Base-by-base conservation (phyloP, 2,888 invertebrate genomes). In the Heliconius erato region DNA sequence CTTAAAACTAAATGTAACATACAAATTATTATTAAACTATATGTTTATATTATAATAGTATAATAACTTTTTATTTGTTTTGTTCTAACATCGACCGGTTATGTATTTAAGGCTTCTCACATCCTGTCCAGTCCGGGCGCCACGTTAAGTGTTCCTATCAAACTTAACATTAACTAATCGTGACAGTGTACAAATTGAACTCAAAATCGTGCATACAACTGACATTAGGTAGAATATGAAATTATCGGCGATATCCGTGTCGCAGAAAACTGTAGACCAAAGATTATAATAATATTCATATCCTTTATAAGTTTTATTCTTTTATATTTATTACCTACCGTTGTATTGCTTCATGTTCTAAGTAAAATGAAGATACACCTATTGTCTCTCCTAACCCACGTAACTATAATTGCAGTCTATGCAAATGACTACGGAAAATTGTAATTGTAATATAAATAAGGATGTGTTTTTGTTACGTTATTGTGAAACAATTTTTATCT, bases 401-500 rank as follows among this genome's bases (percentile, higher is more conserved):
- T 67, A 81, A 65, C 40, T 74, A 77, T 85, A 81, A 84, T 86
- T 85, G 79, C 85, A 83, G 82, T 82, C 67, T 85, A 84, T 85
- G 85, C 82, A 81, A 84, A 85, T 83, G 78, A 77, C 74, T 84
- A 79, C 79, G 85, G 82, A 84, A 85, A 85, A 79, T 81, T 81
- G 44, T 67, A 85, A 79, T 81, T 81, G 44, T 67, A 67, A 28
- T 67, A 44, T 78, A n/a, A 49, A 74, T 74, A 67, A 78, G 77
- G 67, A 67, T 67, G 35, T 44, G 40, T 59, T 77, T 44, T 78
- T 78, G 26, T 65, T 78, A 59, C 59, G 59, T 76, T 76, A 76
- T 59, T 59, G 63, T 59, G 35, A 35, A 59, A 63, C 76, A 2
- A 7, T 59, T 76, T 59, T 76, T n/a, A 35, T 35, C 16, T n/a